A percentile compares a stretch with the other conserved stretches of the same genome.
phyloP scores from a whole-genome alignment of 2,888 invertebrate species.

The Pseudolycoriella hygida region DNA sequence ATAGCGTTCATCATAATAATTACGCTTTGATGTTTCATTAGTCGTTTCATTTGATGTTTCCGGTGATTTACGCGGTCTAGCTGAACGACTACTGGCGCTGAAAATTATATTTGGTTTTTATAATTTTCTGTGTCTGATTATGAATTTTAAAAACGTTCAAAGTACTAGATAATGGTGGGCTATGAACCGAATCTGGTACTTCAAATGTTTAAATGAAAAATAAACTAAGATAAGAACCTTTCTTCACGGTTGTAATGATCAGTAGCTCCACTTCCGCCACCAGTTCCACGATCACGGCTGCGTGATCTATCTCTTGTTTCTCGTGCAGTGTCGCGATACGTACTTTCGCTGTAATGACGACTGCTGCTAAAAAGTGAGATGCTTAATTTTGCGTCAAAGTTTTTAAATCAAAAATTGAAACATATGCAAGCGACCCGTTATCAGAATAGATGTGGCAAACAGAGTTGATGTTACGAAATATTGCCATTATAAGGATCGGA shows the following conservation, averaged over 20 bases:
- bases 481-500: no score
- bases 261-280: constrained; percentile 14
- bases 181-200: no score
- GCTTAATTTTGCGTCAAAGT: no score
- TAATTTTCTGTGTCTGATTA: no score
- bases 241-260: constrained; percentile 7
- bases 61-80: constrained; percentile 34
- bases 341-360: constrained; percentile 30
- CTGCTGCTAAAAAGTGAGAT: constrained; percentile 26
- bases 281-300: constrained; percentile 46
- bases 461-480: no score
- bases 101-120: no score
- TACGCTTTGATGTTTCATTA: constrained; percentile 27
- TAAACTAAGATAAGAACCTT: not conserved
- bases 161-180: no score
- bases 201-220: no score
- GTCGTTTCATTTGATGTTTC: constrained; percentile 29
- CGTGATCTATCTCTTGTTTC: constrained; percentile 48
- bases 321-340: constrained; percentile 29
- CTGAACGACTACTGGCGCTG: constrained; percentile 34
- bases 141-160: no score
- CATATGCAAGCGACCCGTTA: no score
- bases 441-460: no score
- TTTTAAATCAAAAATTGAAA: no score
- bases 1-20: constrained; percentile 80